phyloP scores from a whole-genome alignment of 2,797 vertebrate genomes.

The Clarias pachynema region DNA sequence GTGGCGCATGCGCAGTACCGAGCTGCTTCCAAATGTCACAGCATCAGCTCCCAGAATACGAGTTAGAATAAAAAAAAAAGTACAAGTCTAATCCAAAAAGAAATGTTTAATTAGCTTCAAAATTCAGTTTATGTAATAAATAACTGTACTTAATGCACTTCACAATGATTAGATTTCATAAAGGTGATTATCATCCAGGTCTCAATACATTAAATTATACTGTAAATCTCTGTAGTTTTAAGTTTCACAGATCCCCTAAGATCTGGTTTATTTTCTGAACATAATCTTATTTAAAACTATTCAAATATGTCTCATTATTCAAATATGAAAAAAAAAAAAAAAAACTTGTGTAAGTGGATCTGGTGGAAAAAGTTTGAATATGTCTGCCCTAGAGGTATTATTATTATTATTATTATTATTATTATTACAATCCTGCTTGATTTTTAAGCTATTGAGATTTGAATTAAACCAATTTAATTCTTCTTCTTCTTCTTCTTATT shows the following conservation, averaged over 20 bases:
- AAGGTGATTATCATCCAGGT: not conserved
- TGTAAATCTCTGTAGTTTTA: not conserved
- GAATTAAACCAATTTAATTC: too few species aligned
- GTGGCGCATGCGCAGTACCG: constrained; percentile 38
- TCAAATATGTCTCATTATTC: not conserved
- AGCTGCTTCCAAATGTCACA: not conserved
- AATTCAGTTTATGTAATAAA: not conserved
- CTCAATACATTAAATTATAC: not conserved
- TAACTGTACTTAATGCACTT: not conserved
- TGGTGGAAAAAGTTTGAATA: not conserved
- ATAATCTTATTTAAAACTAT: not conserved
- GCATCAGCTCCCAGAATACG: not conserved
- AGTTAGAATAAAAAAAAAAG: not conserved
- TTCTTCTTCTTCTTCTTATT: too few species aligned
- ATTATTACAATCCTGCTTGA: not conserved
- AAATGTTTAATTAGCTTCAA: not conserved
- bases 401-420: too few species aligned
- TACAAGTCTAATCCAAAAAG: not conserved
- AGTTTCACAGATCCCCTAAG: not conserved
- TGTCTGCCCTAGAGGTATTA: not conserved
- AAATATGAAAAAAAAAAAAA: not conserved
- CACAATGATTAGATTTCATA: not conserved
- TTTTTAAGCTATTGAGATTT: not conserved
- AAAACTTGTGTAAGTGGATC: not conserved
- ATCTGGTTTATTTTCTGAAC: not conserved